These are phyloP conservation scores for Erebia epiphron DNA, from an alignment of 2,888 invertebrate species.

Conservation along the genomic window DNA sequence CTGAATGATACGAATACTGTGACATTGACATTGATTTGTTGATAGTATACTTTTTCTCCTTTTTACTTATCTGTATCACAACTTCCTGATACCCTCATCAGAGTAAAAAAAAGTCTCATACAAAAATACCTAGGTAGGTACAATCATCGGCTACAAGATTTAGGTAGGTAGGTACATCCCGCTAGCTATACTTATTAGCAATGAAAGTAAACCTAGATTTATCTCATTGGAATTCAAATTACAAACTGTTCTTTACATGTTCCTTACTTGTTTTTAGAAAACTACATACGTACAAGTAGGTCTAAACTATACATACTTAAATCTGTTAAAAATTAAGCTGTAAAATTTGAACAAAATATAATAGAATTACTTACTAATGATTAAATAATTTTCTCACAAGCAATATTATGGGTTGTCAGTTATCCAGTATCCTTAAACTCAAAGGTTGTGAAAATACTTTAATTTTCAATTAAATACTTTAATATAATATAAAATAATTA, in stretches of 20 bases:
- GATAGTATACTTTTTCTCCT: too few relatives aligned
- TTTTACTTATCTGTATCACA: constrained; percentile 34
- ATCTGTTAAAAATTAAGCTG: too few relatives aligned
- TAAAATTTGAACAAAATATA: too few relatives aligned
- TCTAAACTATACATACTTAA: too few relatives aligned
- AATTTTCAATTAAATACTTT: too few relatives aligned
- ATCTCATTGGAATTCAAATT: background rate
- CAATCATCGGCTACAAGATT: background rate
- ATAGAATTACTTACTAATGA: too few relatives aligned
- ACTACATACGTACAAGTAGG: too few relatives aligned
- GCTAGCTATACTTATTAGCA: background rate
- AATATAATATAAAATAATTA: too few relatives aligned
- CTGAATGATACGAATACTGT: constrained; percentile 52
- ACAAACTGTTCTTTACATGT: background rate
- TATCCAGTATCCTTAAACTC: too few relatives aligned
- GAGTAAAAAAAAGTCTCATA: background rate
- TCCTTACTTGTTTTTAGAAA: background rate
- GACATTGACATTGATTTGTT: constrained; percentile 75
- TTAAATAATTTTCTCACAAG: background rate
- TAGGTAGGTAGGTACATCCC: background rate
- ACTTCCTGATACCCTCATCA: constrained; percentile 6
- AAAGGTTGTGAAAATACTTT: too few relatives aligned
- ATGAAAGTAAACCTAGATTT: too few relatives aligned
- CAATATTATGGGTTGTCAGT: too few relatives aligned
- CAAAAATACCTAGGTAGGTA: background rate